These are phyloP conservation scores for Babylonia areolata DNA, from an alignment of 1,140 invertebrate species.

Conservation along the genomic window DNA sequence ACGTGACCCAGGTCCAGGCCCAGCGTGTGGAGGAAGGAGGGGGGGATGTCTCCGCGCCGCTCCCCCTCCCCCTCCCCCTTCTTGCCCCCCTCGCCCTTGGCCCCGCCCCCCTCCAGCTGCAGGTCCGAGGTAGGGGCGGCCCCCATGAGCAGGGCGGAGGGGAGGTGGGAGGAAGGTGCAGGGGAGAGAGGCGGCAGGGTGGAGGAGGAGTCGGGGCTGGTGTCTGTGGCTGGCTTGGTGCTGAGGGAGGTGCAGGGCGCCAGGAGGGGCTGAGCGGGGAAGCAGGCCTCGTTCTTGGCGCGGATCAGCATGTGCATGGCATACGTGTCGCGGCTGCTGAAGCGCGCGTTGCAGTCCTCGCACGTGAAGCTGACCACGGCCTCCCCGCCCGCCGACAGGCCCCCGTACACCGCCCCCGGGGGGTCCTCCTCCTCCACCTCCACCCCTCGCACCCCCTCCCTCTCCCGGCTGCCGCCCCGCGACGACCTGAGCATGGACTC, in stretches of 20 bases:
- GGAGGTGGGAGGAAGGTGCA: neutral
- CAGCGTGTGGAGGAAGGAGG: neutral
- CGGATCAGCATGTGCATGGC: constrained; percentile 74
- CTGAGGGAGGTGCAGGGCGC: neutral
- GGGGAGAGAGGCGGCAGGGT: neutral
- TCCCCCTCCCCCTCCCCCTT: neutral
- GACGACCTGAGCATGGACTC: constrained; percentile 5
- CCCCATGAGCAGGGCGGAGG: neutral
- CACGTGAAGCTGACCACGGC: constrained; percentile 64
- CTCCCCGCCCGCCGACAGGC: constrained; percentile 24
- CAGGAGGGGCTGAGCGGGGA: constrained; percentile 26
- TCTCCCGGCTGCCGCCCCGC: neutral
- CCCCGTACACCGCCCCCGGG: neutral
- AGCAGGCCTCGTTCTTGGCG: constrained; percentile 68
- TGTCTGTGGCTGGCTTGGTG: neutral
- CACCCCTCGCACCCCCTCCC: neutral
- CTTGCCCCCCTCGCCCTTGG: neutral
- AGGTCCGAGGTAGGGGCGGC: neutral
- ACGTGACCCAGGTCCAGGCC: neutral
- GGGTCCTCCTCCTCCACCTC: neutral
- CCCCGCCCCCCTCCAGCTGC: neutral
- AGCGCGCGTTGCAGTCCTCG: constrained; percentile 65
- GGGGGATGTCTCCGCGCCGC: neutral
- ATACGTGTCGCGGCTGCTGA: constrained; percentile 70
- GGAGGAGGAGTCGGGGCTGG: neutral